Evolutionary conservation across 2,797 vertebrate genomes (phyloP), one percentile per base, ranked within the genome.

Genomic region (Semaprochilodus insignis): DNA sequence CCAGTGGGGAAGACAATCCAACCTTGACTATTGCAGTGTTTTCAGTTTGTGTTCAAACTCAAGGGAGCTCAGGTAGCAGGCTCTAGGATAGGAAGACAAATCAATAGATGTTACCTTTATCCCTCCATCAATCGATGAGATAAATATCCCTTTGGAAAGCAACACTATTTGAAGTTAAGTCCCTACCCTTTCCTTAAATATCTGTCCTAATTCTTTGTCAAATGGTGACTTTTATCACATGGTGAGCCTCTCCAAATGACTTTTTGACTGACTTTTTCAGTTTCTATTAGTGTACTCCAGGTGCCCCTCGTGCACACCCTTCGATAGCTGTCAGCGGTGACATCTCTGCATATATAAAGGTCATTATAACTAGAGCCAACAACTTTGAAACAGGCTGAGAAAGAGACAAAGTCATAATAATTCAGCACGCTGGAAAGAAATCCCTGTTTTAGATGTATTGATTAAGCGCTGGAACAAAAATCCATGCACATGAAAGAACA

Each of bases 21-120:
- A 48, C 44, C 44, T 48, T 48, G 19, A 54, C 40, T 25, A 36
- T 52, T 15, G 17, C 34, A 19, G 67, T 25, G 48, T 71, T 71
- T 51, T 62, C 2, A 13, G 59, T 44, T n/a, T 62, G 11, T 54
- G 15, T 23, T 31, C 83, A 59, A 36, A 81, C 87, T 92, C 88
- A 86, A 85, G 91, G 85, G 82, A 89, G 85, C 72, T 71, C 88
- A 92, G 91, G 90, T 91, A 90, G 86, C 5, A 88, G 89, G 89
- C 91, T 84, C 83, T 83, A 52, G 71, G 70, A 54, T 60, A 72
- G 76, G 82, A 80, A 71, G 83, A 74, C 74, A 85, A 87, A 90
- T 81, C 55, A 77, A 77, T 81, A 76, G 82, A 85, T 77, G 48
- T 78, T 77, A 54, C 81, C 85, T 89, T 90, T 78, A 91, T 92